Base-by-base conservation (phyloP, 2,888 invertebrate genomes). In the Amphipyra berbera region DNA sequence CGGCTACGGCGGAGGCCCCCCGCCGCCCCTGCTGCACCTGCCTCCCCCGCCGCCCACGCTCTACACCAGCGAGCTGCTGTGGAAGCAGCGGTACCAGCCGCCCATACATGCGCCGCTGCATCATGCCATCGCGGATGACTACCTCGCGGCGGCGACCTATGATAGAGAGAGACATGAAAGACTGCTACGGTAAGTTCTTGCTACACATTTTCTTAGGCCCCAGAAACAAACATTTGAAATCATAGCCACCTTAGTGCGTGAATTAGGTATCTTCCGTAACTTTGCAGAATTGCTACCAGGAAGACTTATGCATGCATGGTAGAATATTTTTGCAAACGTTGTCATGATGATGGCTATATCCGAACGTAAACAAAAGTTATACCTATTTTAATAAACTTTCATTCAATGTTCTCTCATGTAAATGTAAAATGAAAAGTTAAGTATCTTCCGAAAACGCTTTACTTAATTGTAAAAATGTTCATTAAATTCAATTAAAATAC, bases 111-210 rank as follows among this genome's bases (percentile, higher is more conserved):
- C 83, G 88, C 95, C 86, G 91, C 94, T 86, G 85, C 95, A 92
- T 85, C 95, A 90, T 85, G 95, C 93, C 79, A 90, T 94, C 84
- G 90, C 94, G 46, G 95, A 95, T 74, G 95, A 95, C 76, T 95
- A 95, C 83, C 88, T 95, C 65, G 91, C 94, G 56, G 96, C 94
- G 66, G 94, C 95, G 63, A 93, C 95, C 53, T 96, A 95, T 84
- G 96, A 96, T 81, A 95, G 96, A 88, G 96, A 96, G 88, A 95
- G 96, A 89, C 96, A 96, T 88, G 96, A 96, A 90, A 95, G 96
- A 90, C 95, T 96, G 92, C 89, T 96, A 85, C 95, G 96, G 96
- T 96, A 83, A 95, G 95, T 89, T 35, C 9, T 8, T 8, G 6
- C 2, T 12, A 45, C 6, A 21, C 9, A 33, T 9, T 37, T 37